Conservation (phyloP, 2,797 vertebrate species). For the Mareca penelope region DNA sequence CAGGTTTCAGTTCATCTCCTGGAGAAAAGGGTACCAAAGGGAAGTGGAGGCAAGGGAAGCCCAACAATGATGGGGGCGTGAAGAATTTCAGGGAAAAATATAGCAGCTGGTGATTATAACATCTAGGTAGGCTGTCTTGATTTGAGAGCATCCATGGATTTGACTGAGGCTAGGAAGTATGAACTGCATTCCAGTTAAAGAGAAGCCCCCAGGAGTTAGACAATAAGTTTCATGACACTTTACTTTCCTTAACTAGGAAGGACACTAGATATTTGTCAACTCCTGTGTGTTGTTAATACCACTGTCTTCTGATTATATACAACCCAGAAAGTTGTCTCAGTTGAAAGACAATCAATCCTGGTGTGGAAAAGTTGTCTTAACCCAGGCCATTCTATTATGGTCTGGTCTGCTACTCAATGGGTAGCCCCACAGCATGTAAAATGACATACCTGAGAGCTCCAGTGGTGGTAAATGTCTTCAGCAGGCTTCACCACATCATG, state of each 20-base stretch:
- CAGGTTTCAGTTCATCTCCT: background rate
- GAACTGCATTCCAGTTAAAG: background rate
- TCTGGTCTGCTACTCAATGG: too few species aligned
- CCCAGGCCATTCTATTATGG: background rate
- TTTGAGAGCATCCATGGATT: background rate
- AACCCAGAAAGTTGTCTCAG: background rate
- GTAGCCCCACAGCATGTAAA: fast-evolving
- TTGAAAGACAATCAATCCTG: background rate
- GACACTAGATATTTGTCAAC: background rate
- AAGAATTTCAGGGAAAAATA: background rate
- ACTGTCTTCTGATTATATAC: fast-evolving
- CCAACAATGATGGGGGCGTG: background rate
- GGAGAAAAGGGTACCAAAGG: background rate
- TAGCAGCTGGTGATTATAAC: background rate
- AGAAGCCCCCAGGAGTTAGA: background rate
- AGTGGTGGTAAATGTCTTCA: background rate
- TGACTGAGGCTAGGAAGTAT: background rate
- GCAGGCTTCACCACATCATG: background rate
- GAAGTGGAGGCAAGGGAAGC: background rate
- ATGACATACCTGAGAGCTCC: fast-evolving
- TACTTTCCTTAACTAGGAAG: background rate
- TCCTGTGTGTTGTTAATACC: fast-evolving
- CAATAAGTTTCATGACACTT: background rate
- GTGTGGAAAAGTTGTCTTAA: background rate
- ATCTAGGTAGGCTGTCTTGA: background rate